Base-by-base conservation (phyloP, 1,140 invertebrate species). In the Saccostrea echinata region DNA sequence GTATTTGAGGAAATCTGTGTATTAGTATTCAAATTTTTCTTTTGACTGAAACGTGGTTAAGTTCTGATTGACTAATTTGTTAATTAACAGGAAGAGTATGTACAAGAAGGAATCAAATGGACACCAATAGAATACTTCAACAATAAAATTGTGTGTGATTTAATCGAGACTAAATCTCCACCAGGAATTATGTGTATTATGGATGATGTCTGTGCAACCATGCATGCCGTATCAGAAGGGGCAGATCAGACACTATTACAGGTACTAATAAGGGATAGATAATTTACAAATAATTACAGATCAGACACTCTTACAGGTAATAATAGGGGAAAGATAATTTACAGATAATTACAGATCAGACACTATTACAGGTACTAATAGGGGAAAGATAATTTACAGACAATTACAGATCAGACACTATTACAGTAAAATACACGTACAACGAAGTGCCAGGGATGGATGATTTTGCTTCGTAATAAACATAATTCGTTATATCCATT, bases 91-190 rank as follows among this genome's bases (percentile, higher is more conserved):
- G 97, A 97, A 93, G 97, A 97, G 91, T 97, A 97, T 93, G 95
- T 97, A 2, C 94, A 96, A 84, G 97, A 97, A 94, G 97, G 96
- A 64, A 97, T 97, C 84, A 95, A 96, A 91, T 97, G 97, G 97
- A 96, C 96, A 9, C 95, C 96, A n/a, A 97, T 97, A 88, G 96
- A 97, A 35, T 97, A 96, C 93, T 97, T 97, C 94, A 97, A 97
- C 94, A 97, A 97, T 91, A 96, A 97, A 90, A 94, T 97, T 84
- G 97, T 96, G n/a, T 96, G 95, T 96, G 97, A 97, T 91, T 94
- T 97, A 83, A 97, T 97, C 83, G 96, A 96, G 91, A 88, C 88
- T 16, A 94, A 94, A 87, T 94, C 91, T 13, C 95, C 95, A 95
- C 93, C 92, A 3, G 94, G 94, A 88, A 95, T 97, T 61, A 96